Base-by-base conservation (phyloP, 2,113 vertebrate genomes). In the Herpetotheres cachinnans region DNA sequence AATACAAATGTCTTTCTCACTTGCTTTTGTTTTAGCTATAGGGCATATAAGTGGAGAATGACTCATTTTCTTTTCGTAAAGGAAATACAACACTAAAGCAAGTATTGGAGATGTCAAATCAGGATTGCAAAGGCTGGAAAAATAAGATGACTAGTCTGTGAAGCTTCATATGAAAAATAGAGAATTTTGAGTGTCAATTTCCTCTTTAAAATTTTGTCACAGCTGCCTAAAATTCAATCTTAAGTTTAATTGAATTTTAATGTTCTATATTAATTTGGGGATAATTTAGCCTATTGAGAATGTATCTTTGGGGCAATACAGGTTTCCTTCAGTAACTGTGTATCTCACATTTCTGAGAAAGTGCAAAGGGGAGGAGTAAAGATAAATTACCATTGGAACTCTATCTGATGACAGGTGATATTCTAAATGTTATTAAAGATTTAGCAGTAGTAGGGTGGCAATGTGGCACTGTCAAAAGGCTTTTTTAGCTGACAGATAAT, bases 381-480 rank as follows among this genome's bases (percentile, higher is more conserved):
- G 92, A 92, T 92, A 95, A 97, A 95, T 96, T 84, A 90, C 73
- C 36, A 76, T 7, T 89, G 65, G 61, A 94, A 92, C 24, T 89
- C 85, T 72, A 52, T 94, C 56, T 90, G 69, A 96, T 97, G 91
- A 90, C 90, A 96, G 52, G 63, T 95, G 78, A 90, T 91, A 93
- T 95, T 95, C 90, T 79, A 97, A 97, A 96, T 66, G 11, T 11
- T 97, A 93, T 93, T 97, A 95, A 97, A 96, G 94, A 89, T 96
- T 96, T 92, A 97, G 21, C 56, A 94, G 63, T 78, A 82, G 82
- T n/a, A 94, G 2, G 3, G 13, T 58, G 58, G 90, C 70, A 67
- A 93, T 73, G 50, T 66, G 95, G 91, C 62, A 76, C 59, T 72
- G 40, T 65, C 81, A 94, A 77, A 96, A 83, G 42, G 5, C 4